phyloP scores from a whole-genome alignment of 2,797 vertebrate genomes.

The Momotus momota region DNA sequence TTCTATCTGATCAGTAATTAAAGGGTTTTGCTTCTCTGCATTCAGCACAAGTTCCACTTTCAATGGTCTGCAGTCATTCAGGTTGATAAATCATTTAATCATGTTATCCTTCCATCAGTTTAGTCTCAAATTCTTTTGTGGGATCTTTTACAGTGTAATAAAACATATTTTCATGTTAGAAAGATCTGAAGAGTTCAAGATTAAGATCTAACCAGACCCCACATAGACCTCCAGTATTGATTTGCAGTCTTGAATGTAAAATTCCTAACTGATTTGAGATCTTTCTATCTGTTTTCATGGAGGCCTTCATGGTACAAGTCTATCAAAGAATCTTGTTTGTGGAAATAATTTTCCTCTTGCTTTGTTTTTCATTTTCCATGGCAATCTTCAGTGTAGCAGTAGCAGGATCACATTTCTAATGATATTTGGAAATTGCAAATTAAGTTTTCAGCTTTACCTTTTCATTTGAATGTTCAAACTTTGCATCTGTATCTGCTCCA shows the following conservation, averaged over 20 bases:
- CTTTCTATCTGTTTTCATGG: not conserved
- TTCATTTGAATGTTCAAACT: not conserved
- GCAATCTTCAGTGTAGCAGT: not conserved
- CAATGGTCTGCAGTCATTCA: slow-evolving; percentile 81
- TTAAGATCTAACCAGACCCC: slow-evolving; percentile 64
- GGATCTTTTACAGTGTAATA: slow-evolving; percentile 86
- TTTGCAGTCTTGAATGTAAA: not conserved
- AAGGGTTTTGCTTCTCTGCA: slow-evolving; percentile 85
- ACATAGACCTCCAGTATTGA: not conserved
- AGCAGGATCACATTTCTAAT: not conserved
- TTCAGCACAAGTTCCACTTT: slow-evolving; percentile 85
- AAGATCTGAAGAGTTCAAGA: slow-evolving; percentile 80
- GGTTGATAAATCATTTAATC: slow-evolving; percentile 80
- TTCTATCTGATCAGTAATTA: slow-evolving; percentile 87
- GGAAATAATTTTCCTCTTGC: not conserved
- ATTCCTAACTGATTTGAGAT: slow-evolving; percentile 39
- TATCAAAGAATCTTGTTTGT: not conserved
- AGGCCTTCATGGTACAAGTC: not conserved
- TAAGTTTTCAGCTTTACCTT: not conserved
- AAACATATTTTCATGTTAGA: slow-evolving; percentile 83
- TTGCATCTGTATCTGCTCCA: not conserved
- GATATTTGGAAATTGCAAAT: not conserved
- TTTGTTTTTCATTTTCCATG: not conserved
- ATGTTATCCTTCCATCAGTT: slow-evolving; percentile 71
- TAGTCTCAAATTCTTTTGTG: slow-evolving; percentile 84